Base-by-base conservation (phyloP, 2,113 vertebrate genomes). In the Cyprinodon variegatus region DNA sequence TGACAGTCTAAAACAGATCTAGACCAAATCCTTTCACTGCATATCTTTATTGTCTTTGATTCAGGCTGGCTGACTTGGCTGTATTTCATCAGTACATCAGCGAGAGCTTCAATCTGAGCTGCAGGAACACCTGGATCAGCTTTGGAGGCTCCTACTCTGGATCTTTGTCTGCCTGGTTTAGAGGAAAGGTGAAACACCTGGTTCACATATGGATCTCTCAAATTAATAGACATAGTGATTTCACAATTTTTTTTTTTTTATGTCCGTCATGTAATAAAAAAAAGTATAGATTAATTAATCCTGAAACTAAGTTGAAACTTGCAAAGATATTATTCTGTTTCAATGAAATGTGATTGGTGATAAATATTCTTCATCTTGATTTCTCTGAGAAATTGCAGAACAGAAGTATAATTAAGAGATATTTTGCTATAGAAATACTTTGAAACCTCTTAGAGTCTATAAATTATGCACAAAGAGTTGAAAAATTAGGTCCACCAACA, bases 71-170 rank as follows among this genome's bases (percentile, higher is more conserved):
- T 1, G 96, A 96, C 77, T 77, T 95, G 68, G 93, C 86, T 11
- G 87, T 87, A 0, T 95, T 96, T 63, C 95, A 94, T 65, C 73
- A 82, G 11, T 88, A 91, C 61, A 89, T 97, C 73, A 89, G 90
- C 15, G 76, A 90, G 40, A 92, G 80, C 61, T 95, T 94, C 84
- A 89, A 76, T n/a, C 82, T 97, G 70, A 94, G 86, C 9, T 17
- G 64, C 61, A 89, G 82, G 50, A 95, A 96, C 86, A 93, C 91
- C 61, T 97, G 96, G 96, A 92, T 97, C 90, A 94, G 95, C 87
- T 96, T 97, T 0, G 96, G 96, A 65, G 96, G 96, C 65, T 97
- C 96, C 10, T 97, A 97, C 14, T 90, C 95, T 0, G 96, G 96
- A 46, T 92, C 95, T 3, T 89, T 96, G 65, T 95, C 96, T 0